Percentiles rank a stretch among this genome's conserved stretches.
phyloP scores from a whole-genome alignment of 2,888 invertebrate genomes.

The Aquatica leii region DNA sequence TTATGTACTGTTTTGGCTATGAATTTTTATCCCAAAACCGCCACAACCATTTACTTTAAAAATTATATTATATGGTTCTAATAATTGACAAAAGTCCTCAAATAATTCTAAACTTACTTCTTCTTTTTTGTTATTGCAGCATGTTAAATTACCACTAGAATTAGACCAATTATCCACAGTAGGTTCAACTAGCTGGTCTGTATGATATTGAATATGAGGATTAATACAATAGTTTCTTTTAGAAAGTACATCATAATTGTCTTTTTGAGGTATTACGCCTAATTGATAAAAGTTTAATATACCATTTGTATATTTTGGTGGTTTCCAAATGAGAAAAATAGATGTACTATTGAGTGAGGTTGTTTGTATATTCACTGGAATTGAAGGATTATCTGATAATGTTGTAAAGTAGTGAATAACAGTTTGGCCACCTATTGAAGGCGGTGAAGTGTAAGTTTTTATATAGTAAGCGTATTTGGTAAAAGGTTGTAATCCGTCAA shows the following conservation, averaged over 20 bases:
- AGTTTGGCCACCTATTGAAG: constrained; percentile 69
- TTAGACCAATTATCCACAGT: constrained; percentile 13
- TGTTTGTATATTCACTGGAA: constrained; percentile 52
- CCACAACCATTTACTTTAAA: constrained; percentile 11
- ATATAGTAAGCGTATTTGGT: constrained; percentile 80
- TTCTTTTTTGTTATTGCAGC: constrained; percentile 17
- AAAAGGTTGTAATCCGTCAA: constrained; percentile 67
- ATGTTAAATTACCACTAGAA: constrained; percentile 40
- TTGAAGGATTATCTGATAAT: constrained; percentile 64
- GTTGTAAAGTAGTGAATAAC: constrained; percentile 72
- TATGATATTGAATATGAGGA: constrained; percentile 44
- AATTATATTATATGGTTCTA: neutral
- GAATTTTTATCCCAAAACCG: constrained; percentile 22
- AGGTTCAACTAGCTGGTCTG: neutral
- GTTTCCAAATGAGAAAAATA: constrained; percentile 66
- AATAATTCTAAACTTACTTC: constrained; percentile 12
- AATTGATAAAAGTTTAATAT: constrained; percentile 56
- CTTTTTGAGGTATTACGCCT: constrained; percentile 52
- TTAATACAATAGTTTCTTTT: constrained; percentile 64
- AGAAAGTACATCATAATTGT: constrained; percentile 54
- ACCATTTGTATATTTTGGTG: constrained; percentile 61
- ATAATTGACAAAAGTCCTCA: constrained; percentile 23
- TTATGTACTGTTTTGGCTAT: neutral
- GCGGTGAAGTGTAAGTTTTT: constrained; percentile 59
- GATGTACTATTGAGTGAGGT: constrained; percentile 51